Evolutionary conservation across 1,140 invertebrate species (phyloP).

Genomic region (Atopsyche davidsoni): DNA sequence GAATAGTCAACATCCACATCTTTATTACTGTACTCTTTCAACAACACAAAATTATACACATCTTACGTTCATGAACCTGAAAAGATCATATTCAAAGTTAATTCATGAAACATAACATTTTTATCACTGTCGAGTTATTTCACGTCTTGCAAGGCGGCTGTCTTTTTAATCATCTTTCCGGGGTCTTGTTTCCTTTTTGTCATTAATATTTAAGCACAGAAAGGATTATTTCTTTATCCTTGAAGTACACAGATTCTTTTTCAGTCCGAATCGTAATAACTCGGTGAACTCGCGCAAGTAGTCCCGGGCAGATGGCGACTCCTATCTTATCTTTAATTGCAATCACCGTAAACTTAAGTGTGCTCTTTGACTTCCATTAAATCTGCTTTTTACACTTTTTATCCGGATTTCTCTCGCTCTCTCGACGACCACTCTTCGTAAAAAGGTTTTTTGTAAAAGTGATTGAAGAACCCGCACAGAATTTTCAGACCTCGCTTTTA

Average conservation of each 20-base stretch:
- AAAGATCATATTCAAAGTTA: too few relatives aligned
- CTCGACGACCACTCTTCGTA: too few relatives aligned
- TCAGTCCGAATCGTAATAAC: conserved; percentile 2
- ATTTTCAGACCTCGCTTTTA: too few relatives aligned
- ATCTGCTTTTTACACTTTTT: conserved; percentile 9
- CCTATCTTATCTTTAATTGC: conserved; percentile 19
- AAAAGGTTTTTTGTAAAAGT: too few relatives aligned
- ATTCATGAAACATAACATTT: not conserved
- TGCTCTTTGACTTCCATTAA: conserved; percentile 8
- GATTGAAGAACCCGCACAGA: too few relatives aligned
- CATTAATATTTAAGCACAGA: conserved; percentile 9
- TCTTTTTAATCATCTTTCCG: not conserved
- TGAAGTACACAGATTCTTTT: not conserved
- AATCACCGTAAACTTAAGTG: conserved; percentile 12
- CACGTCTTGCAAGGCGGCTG: not conserved
- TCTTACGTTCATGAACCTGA: too few relatives aligned
- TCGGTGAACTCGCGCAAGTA: not conserved
- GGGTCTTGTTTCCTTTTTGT: not conserved
- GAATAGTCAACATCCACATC: too few relatives aligned
- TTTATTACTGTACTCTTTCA: too few relatives aligned
- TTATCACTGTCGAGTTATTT: not conserved
- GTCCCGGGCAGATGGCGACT: conserved; percentile 3
- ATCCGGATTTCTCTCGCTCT: too few relatives aligned
- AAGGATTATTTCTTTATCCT: conserved; percentile 14
- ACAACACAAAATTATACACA: too few relatives aligned